phyloP scores from a whole-genome alignment of 2,797 vertebrate genomes.

The Sebastes dallii region DNA sequence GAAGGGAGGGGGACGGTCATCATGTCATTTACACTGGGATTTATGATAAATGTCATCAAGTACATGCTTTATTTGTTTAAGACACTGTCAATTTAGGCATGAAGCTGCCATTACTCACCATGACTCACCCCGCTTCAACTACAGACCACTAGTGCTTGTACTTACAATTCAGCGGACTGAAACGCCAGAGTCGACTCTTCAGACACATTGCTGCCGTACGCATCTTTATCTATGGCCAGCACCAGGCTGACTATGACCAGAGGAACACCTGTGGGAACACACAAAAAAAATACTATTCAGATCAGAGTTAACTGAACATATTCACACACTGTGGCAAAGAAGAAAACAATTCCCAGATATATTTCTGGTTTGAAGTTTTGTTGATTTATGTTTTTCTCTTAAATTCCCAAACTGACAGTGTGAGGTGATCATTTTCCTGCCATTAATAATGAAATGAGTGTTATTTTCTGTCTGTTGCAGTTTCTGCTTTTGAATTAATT shows the following conservation, averaged over 20 bases:
- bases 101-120: background rate
- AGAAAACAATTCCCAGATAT: background rate
- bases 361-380: background rate
- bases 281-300: background rate
- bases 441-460: too few relatives aligned
- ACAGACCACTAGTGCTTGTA: constrained; percentile 31
- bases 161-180: constrained; percentile 84
- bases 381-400: background rate
- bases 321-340: background rate
- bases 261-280: constrained; percentile 76
- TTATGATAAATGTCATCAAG: background rate
- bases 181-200: background rate
- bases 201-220: constrained; percentile 74
- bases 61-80: background rate
- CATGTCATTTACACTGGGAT: background rate
- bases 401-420: background rate
- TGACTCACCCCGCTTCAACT: background rate
- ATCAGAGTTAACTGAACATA: background rate
- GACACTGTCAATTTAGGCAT: background rate
- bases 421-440: background rate
- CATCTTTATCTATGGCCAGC: constrained; percentile 82
- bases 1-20: background rate
- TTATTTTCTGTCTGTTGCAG: background rate
- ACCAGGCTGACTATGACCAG: constrained; percentile 80
- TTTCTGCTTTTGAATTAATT: background rate